phyloP scores from a whole-genome alignment of 92 coral and sea anemone genomes.

The Hydrozoanthus gracilis region DNA sequence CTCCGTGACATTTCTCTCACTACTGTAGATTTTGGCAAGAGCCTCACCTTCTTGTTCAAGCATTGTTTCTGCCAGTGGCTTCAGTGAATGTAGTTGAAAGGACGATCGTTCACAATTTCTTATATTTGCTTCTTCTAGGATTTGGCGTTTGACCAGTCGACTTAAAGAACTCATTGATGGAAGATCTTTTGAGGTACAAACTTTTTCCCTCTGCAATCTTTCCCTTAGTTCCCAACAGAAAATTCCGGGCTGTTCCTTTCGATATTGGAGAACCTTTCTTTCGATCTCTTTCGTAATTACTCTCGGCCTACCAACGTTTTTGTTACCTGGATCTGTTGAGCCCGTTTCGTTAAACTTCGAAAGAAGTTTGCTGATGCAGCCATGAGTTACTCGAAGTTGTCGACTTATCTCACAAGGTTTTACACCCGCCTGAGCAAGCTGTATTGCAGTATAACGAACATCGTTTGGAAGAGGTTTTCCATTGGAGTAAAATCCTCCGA shows the following conservation, averaged over 20 bases:
- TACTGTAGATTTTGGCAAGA: no score
- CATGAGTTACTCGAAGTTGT: slow-evolving; percentile 83
- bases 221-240: slow-evolving; percentile 94
- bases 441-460: slow-evolving; percentile 73
- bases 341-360: slow-evolving; percentile 87
- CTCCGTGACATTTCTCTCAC: no score
- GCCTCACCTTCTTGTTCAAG: no score
- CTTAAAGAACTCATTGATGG: slow-evolving; percentile 93
- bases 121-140: background rate
- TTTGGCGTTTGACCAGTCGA: slow-evolving; percentile 79
- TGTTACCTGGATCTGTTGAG: slow-evolving; percentile 75
- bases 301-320: slow-evolving; percentile 82
- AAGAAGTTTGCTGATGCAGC: slow-evolving; percentile 90
- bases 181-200: slow-evolving; percentile 65
- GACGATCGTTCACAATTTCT: no score
- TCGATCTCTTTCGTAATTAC: slow-evolving; percentile 88
- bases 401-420: slow-evolving; percentile 96
- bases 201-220: slow-evolving; percentile 72
- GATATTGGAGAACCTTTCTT: slow-evolving; percentile 73
- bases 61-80: no score
- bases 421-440: slow-evolving; percentile 79
- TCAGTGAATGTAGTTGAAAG: no score
- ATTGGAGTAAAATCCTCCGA: slow-evolving; percentile 84
- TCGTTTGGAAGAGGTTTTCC: slow-evolving; percentile 85
- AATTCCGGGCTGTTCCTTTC: slow-evolving; percentile 80